Base-by-base conservation (phyloP, 2,888 invertebrate species). In the Pseudococcus longispinus region DNA sequence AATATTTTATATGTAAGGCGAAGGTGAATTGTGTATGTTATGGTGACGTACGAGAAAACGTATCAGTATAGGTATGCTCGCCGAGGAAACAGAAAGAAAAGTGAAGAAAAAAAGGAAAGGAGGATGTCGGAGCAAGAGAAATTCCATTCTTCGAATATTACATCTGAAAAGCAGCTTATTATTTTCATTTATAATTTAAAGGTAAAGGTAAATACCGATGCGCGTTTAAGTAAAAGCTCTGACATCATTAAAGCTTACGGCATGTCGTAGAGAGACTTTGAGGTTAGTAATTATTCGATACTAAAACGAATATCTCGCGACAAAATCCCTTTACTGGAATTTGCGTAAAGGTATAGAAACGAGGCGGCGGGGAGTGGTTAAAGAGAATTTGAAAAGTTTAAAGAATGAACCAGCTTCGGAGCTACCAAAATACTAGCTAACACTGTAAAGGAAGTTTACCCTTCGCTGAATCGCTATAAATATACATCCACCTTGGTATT, bases 231-330 rank as follows among this genome's bases (percentile, higher is more conserved):
- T 86, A 86, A 86, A 86, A 86, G 86, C 86, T 86, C 86, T 80
- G 86, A 86, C 86, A 74, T 86, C 86, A 86, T 86, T 86, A 86
- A 80, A 86, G 86, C 86, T 86, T 86, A 86, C 80, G 86, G 70
- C 77, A 86, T 74, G 86, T 86, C 86, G 86, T 86, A 86, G 86
- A 86, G 86, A 44, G 86, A 86, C 86, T 86, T 80, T 80, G 86
- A 86, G 86, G 77, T 86, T 86, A 86, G 86, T 86, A 86, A 86
- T 86, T 86, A 86, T 86, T 86, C 86, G 86, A 86, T 86, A 86
- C 86, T 86, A 86, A 86, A 86, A 86, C 86, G 86, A 86, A 86
- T 86, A 86, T 77, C 86, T 86, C 80, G 86, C 74, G 77, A 86
- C 86, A 46, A 86, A 86, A 86, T 86, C 86, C 86, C 86, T 86